Conservation (phyloP, 2,888 invertebrate species). For the Eupithecia abbreviata region DNA sequence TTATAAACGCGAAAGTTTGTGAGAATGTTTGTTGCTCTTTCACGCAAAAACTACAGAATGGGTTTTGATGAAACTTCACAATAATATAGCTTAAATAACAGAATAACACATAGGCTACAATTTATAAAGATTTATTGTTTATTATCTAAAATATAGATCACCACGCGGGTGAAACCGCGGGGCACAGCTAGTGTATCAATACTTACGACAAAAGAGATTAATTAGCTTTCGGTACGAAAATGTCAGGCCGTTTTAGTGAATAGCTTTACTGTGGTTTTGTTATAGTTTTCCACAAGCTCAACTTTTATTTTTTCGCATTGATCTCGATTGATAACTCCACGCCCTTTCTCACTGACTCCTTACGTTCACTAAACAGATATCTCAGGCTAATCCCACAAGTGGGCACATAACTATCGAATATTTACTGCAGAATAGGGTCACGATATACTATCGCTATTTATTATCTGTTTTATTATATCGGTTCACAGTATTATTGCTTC, state of each 20-base stretch:
- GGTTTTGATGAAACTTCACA: too few species aligned
- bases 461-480: constrained; percentile 27
- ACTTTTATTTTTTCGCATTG: neutral
- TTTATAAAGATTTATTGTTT: too few species aligned
- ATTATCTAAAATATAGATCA: too few species aligned
- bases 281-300: neutral
- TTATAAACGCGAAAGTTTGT: too few species aligned
- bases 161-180: too few species aligned
- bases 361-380: neutral
- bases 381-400: neutral
- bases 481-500: constrained; percentile 28
- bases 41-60: too few species aligned
- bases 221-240: neutral
- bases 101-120: too few species aligned
- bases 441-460: constrained; percentile 17
- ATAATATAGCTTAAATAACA: too few species aligned
- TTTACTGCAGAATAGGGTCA: constrained; percentile 31
- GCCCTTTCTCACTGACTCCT: neutral
- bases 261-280: too few species aligned
- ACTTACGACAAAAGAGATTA: too few species aligned
- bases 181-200: too few species aligned
- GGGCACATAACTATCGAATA: constrained; percentile 21
- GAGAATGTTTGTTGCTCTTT: too few species aligned
- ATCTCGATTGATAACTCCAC: constrained; percentile 1
- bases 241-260: neutral